A percentile compares a stretch with the other conserved stretches of the same genome.
Conservation (phyloP, 1,140 invertebrate species). For the Zaprionus taronus region DNA sequence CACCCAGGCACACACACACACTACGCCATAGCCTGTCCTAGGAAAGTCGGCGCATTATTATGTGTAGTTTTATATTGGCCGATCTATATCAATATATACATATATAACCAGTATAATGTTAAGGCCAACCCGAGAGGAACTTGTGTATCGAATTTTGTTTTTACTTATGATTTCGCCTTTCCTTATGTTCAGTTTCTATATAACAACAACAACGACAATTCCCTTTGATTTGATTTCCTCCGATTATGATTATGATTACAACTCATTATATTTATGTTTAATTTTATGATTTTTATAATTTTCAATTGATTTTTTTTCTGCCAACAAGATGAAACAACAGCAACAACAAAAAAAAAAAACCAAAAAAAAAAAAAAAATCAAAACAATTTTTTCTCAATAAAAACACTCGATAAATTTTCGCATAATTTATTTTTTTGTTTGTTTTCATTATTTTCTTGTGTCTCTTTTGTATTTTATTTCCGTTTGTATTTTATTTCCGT, state of each 20-base stretch:
- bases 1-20: slow-evolving; percentile 6
- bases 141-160: slow-evolving; percentile 53
- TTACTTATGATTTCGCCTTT: slow-evolving; percentile 44
- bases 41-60: slow-evolving; percentile 19
- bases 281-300: slow-evolving; percentile 74
- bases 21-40: neutral
- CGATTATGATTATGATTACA: slow-evolving; percentile 54
- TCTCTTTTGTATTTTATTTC: slow-evolving; percentile 41
- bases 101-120: slow-evolving; percentile 28
- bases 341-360: slow-evolving; percentile 35
- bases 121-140: slow-evolving; percentile 11
- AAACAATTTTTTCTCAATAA: slow-evolving; percentile 70
- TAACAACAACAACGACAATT: slow-evolving; percentile 19
- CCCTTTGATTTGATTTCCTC: slow-evolving; percentile 45
- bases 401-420: slow-evolving; percentile 60
- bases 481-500: slow-evolving; percentile 31
- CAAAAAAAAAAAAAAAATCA: slow-evolving; percentile 39
- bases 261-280: slow-evolving; percentile 62
- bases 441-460: slow-evolving; percentile 60
- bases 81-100: slow-evolving; percentile 7
- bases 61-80: slow-evolving; percentile 26
- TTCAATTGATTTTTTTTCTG: slow-evolving; percentile 37
- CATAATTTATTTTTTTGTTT: slow-evolving; percentile 70
- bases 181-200: slow-evolving; percentile 31
- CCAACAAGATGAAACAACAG: slow-evolving; percentile 22